phyloP scores from a whole-genome alignment of 2,888 invertebrate genomes.

The Drosophila trichaetosa region DNA sequence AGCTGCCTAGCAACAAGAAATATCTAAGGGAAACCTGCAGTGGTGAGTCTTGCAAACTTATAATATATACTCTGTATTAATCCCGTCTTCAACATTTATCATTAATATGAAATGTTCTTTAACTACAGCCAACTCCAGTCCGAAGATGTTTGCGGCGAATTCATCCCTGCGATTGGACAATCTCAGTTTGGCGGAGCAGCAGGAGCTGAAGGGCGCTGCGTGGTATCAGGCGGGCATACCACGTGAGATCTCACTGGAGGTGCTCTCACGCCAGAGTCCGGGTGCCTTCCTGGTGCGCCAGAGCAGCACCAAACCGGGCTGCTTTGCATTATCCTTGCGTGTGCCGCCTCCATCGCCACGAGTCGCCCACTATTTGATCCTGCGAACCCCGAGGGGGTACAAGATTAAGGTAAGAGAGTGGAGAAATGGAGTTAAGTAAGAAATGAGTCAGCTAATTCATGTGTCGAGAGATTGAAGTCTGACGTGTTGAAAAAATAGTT shows the following conservation, averaged over 20 bases:
- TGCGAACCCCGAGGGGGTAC: slow-evolving; percentile 94
- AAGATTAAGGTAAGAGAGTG: slow-evolving; percentile 92
- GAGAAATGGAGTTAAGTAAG: background rate
- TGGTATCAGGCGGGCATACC: slow-evolving; percentile 99
- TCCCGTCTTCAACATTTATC: background rate
- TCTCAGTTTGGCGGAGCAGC: slow-evolving; percentile 89
- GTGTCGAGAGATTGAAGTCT: background rate
- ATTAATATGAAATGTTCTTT: background rate
- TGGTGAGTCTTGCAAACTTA: slow-evolving; percentile 52
- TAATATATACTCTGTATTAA: background rate
- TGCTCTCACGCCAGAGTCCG: slow-evolving; percentile 94
- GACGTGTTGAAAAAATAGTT: background rate
- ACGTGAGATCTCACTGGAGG: slow-evolving; percentile 96
- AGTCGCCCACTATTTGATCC: slow-evolving; percentile 97
- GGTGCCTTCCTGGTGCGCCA: slow-evolving; percentile 98
- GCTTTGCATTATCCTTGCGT: slow-evolving; percentile 96
- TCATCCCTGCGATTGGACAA: slow-evolving; percentile 86
- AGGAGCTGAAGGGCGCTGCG: slow-evolving; percentile 93
- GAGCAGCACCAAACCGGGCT: slow-evolving; percentile 96
- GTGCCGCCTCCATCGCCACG: slow-evolving; percentile 93
- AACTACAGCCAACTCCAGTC: slow-evolving; percentile 84
- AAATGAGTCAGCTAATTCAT: background rate
- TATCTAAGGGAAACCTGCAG: slow-evolving; percentile 85
- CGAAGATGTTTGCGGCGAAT: slow-evolving; percentile 86
- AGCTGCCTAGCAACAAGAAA: slow-evolving; percentile 83